Percentiles rank a stretch among this genome's conserved stretches.
These are phyloP conservation scores for Pemphigus obesinymphae DNA, from an alignment of 1,140 invertebrate species.

Conservation along the genomic window DNA sequence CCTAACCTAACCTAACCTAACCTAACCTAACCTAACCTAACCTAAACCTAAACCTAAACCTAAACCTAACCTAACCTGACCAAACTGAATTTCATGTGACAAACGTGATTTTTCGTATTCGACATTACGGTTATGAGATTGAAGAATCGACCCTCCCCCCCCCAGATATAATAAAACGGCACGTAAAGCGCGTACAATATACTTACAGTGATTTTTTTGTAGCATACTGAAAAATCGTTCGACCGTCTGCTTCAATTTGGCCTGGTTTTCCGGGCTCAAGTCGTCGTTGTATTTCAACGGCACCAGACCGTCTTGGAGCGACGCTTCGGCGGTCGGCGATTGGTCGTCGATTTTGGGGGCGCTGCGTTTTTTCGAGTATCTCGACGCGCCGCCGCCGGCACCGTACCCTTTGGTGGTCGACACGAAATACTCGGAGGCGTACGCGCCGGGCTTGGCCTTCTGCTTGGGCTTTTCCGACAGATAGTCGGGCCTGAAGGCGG, in stretches of 20 bases:
- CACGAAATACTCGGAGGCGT: neutral
- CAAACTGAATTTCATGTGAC: neutral
- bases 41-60: neutral
- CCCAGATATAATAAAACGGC: neutral
- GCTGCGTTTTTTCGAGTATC: neutral
- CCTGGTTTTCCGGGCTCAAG: neutral
- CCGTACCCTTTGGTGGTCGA: neutral
- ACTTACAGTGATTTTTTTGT: neutral
- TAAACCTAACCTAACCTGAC: neutral
- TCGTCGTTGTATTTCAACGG: constrained; percentile 21
- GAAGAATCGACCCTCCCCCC: no score
- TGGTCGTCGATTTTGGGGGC: neutral
- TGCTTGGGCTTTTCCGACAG: neutral
- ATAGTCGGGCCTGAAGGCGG: no score
- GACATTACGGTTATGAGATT: no score
- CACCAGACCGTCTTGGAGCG: neutral
- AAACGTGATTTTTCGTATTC: no score
- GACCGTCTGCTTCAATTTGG: constrained; percentile 16
- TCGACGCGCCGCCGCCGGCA: no score
- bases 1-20: no score
- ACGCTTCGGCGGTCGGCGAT: neutral
- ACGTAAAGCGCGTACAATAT: neutral
- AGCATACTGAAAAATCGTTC: constrained; percentile 28
- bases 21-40: no score
- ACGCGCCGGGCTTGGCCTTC: neutral